Conservation (phyloP, 1,140 invertebrate species). For the Thaumetopoea pityocampa region DNA sequence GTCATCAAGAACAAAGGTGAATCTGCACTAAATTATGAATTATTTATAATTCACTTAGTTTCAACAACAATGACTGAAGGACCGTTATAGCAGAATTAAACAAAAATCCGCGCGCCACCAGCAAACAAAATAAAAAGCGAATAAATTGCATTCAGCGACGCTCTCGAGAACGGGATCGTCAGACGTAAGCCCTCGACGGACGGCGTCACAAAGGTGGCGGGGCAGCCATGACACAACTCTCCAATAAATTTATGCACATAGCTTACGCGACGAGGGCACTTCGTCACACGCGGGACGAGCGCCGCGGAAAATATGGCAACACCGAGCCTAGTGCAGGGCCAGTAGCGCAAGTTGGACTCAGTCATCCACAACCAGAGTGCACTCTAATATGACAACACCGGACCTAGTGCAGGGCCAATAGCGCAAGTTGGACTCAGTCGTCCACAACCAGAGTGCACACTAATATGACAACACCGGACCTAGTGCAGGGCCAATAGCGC, state of each 20-base stretch:
- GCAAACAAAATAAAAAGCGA: slow-evolving; percentile 13
- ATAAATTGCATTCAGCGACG: slow-evolving; percentile 14
- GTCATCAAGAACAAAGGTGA: no score
- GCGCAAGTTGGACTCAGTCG: no score
- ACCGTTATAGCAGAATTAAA: neutral
- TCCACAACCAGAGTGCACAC: no score
- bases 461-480: no score
- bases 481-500: no score
- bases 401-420: no score
- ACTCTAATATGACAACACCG: no score
- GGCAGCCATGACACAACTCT: slow-evolving; percentile 36
- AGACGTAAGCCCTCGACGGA: slow-evolving; percentile 26
- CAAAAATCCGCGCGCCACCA: neutral
- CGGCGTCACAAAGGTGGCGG: slow-evolving; percentile 40
- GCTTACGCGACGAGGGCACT: slow-evolving; percentile 45
- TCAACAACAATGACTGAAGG: no score
- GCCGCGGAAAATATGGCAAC: slow-evolving; percentile 15
- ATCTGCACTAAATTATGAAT: no score
- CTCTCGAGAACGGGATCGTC: slow-evolving; percentile 21
- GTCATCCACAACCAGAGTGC: no score
- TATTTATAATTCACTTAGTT: no score
- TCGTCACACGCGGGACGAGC: slow-evolving; percentile 28
- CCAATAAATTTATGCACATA: slow-evolving; percentile 62
- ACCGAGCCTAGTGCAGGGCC: slow-evolving; percentile 10
- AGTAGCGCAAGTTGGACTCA: no score